Evolutionary conservation across 2,113 vertebrate species (phyloP).

Genomic region (Vulpes vulpes): DNA sequence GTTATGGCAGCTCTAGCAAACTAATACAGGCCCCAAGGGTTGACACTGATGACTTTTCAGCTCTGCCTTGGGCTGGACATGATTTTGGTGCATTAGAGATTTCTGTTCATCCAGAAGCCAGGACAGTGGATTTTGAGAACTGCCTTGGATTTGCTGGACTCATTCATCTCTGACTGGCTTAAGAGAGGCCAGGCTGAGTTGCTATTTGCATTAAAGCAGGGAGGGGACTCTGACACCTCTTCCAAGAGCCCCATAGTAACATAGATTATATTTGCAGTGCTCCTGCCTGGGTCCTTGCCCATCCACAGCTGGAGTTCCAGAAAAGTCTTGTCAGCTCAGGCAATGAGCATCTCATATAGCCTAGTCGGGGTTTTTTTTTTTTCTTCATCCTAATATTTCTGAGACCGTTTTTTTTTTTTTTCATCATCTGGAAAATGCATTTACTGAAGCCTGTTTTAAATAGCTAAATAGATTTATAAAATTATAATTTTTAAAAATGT

Average conservation of each 20-base stretch:
- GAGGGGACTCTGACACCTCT: not conserved
- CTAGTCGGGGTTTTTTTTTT: not conserved
- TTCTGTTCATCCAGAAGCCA: not conserved
- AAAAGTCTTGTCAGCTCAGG: not conserved
- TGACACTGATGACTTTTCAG: not conserved
- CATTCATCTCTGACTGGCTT: not conserved
- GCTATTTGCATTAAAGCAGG: not conserved
- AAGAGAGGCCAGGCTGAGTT: not conserved
- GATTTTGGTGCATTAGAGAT: not conserved
- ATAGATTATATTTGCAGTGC: not conserved
- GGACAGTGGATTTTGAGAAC: not conserved
- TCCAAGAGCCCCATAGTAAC: not conserved
- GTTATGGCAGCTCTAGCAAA: not conserved
- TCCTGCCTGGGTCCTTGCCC: not conserved
- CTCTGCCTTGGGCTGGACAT: not conserved
- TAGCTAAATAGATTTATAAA: not conserved
- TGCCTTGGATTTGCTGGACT: not conserved
- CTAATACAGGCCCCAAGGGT: no score
- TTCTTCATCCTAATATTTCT: not conserved
- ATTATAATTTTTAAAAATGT: not conserved
- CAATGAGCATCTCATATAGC: not conserved
- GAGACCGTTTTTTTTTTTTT: not conserved
- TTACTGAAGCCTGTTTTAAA: not conserved
- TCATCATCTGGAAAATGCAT: not conserved
- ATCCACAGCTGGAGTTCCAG: not conserved